Percentiles rank a stretch among this genome's conserved stretches.
Evolutionary conservation across 2,888 invertebrate genomes (phyloP).

Genomic region (Reticulitermes lucifugus): DNA sequence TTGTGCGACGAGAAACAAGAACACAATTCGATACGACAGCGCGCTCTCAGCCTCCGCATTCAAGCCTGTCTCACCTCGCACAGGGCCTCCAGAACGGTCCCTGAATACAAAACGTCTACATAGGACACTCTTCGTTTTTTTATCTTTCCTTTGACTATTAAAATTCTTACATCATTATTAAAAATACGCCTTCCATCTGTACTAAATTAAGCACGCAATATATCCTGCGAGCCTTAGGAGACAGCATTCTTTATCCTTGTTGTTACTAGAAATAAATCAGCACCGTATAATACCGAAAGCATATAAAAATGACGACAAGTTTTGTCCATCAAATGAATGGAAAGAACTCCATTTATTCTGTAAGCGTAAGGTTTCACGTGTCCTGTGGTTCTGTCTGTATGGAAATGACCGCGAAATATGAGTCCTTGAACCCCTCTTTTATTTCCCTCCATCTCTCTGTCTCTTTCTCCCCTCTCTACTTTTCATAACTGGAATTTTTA

Average conservation of each 20-base stretch:
- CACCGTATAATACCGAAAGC: too few relatives aligned
- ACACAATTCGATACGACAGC: too few relatives aligned
- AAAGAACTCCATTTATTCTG: neutral
- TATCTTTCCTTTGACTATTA: neutral
- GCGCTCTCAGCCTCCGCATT: neutral
- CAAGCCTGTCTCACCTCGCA: neutral
- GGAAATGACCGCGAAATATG: constrained; percentile 25
- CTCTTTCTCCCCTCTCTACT: neutral
- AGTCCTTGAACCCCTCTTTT: constrained; percentile 28
- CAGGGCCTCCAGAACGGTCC: neutral
- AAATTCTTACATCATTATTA: neutral
- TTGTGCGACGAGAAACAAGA: too few relatives aligned
- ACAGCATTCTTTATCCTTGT: too few relatives aligned
- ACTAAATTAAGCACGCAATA: neutral
- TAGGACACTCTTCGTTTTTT: neutral
- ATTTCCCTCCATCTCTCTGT: neutral
- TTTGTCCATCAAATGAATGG: neutral
- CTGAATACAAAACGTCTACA: neutral
- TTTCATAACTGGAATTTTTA: constrained; percentile 43
- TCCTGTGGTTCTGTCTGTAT: neutral
- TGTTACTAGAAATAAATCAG: too few relatives aligned
- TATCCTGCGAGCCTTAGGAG: too few relatives aligned
- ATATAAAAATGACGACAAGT: neutral
- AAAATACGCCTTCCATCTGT: neutral
- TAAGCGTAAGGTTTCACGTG: neutral